Percentiles rank a stretch among this genome's conserved stretches.
phyloP scores from a whole-genome alignment of 2,797 vertebrate genomes.

The Pogonophryne albipinna region DNA sequence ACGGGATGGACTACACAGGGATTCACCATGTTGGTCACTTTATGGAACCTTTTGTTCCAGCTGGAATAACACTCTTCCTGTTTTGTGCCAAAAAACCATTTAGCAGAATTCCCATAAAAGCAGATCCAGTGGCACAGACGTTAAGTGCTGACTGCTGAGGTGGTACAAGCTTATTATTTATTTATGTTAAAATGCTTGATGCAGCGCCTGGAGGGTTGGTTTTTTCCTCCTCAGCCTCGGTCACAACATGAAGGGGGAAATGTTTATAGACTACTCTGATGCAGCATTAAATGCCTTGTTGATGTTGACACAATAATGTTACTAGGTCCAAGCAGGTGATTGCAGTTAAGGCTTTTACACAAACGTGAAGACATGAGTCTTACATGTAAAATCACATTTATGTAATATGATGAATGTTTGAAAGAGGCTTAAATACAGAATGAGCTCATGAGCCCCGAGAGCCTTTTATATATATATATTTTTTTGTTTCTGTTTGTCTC shows the following conservation, averaged over 20 bases:
- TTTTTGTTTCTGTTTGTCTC: background rate
- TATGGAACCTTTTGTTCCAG: conserved; percentile 27
- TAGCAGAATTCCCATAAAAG: conserved; percentile 35
- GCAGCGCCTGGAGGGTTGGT: background rate
- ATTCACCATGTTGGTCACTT: background rate
- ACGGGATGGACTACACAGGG: conserved; percentile 1
- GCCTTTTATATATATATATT: too few species aligned
- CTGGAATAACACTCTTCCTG: conserved; percentile 35
- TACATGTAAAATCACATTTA: background rate
- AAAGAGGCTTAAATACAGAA: background rate
- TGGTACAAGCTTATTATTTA: conserved; percentile 45
- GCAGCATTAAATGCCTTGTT: background rate
- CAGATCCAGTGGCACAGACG: conserved; percentile 25
- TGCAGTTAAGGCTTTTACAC: background rate
- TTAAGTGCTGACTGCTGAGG: conserved; percentile 19
- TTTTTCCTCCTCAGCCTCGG: background rate
- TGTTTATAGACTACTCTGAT: background rate
- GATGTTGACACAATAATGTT: background rate
- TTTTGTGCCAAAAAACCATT: conserved; percentile 14
- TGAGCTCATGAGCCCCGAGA: background rate
- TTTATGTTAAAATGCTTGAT: conserved; percentile 46
- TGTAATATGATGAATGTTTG: background rate
- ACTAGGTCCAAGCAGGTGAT: background rate
- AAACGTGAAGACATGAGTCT: background rate
- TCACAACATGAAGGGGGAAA: background rate